Evolutionary conservation across 23 tunicate genomes (phyloP), one percentile per base, ranked within the genome.

Genomic region (Ciona savignyi): DNA sequence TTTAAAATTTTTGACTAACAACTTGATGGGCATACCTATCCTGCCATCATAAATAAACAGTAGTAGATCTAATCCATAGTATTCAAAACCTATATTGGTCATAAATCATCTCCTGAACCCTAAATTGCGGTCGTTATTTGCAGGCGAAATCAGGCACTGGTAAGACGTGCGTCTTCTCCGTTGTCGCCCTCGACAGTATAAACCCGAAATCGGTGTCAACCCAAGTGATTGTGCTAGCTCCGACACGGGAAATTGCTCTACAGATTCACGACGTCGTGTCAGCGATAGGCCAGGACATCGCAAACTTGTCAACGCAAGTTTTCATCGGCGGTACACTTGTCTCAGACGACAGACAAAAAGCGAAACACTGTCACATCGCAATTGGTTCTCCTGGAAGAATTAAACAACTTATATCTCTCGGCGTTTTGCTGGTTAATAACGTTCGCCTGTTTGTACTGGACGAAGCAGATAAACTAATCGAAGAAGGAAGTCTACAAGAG

Each of bases 81-180:
- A n/a, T n/a, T n/a, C n/a, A n/a, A n/a, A n/a, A n/a, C n/a, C n/a
- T n/a, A n/a, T n/a, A n/a, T n/a, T n/a, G n/a, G n/a, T n/a, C n/a
- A n/a, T n/a, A n/a, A n/a, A n/a, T n/a, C n/a, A n/a, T n/a, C n/a
- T n/a, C n/a, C n/a, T n/a, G n/a, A n/a, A n/a, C n/a, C n/a, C n/a
- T n/a, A n/a, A n/a, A n/a, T n/a, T n/a, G n/a, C n/a, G n/a, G n/a
- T n/a, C n/a, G n/a, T n/a, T n/a, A n/a, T n/a, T n/a, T n/a, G n/a
- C n/a, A 91, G 77, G 90, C 97, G 0, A 91, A 91, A 61, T 91
- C 97, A 25, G 97, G 97, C 1, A 91, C 97, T 51, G 97, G 97
- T 2, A 91, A 91, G 42, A 91, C 97, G 2, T 91, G 97, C 76
- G 97, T 91, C 6, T 91, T 91, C 72, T 32, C 97, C 34, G 93